Evolutionary conservation across 2,113 vertebrate species (phyloP).

Genomic region (Lasiurus cinereus): DNA sequence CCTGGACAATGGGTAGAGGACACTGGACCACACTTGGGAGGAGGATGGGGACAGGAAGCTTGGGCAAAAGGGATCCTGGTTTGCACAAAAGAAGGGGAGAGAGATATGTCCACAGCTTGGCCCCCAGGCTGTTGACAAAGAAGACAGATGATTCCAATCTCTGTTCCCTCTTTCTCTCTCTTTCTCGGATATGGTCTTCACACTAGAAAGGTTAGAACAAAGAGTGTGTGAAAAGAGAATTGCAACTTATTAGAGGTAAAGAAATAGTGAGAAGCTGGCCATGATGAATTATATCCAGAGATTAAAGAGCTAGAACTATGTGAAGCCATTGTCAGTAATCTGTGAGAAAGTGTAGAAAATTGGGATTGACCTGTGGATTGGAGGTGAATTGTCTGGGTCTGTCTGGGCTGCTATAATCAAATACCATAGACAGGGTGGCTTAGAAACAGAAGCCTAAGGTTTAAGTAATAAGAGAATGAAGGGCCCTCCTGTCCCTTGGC

Average conservation of each 20-base stretch:
- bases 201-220: not conserved
- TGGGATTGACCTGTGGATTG: not conserved
- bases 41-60: not conserved
- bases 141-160: constrained; percentile 15
- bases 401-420: not conserved
- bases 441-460: not conserved
- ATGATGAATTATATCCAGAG: not conserved
- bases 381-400: not conserved
- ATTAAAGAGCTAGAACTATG: not conserved
- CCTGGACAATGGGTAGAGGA: not conserved
- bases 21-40: not conserved
- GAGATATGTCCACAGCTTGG: not conserved
- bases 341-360: not conserved
- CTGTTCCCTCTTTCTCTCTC: constrained; percentile 12
- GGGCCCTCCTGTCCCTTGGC: not conserved
- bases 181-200: not conserved
- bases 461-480: not conserved
- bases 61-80: not conserved
- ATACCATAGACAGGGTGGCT: not conserved
- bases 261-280: not conserved
- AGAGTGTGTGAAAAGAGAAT: not conserved
- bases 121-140: not conserved
- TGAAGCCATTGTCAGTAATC: not conserved
- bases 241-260: not conserved
- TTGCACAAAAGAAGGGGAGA: not conserved